phyloP scores from a whole-genome alignment of 2,113 vertebrate genomes.

The Pelvicachromis taeniatus region DNA sequence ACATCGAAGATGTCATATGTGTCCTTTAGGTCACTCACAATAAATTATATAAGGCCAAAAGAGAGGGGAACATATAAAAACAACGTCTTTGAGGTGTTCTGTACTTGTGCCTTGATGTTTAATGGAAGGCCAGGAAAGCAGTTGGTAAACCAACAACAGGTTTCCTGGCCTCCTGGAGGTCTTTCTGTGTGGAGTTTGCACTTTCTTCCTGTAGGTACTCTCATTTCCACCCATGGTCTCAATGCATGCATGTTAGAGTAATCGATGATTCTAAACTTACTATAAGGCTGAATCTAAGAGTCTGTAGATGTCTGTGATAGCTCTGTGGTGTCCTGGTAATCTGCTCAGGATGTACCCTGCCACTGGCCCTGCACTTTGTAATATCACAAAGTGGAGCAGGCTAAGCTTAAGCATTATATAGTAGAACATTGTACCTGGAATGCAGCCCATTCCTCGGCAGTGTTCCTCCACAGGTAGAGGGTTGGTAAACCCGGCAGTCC shows the following conservation, averaged over 20 bases:
- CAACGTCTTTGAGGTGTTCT: not conserved
- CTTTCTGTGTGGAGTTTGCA: not conserved
- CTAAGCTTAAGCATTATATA: not conserved
- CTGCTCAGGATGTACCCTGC: not conserved
- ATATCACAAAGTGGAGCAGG: not conserved
- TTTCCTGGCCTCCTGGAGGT: not conserved
- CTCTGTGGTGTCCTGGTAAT: not conserved
- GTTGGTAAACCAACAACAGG: not conserved
- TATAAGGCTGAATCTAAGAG: not conserved
- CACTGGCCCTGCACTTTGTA: not conserved
- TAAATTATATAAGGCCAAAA: not conserved
- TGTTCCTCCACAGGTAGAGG: conserved; percentile 83
- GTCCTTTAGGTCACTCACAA: not conserved
- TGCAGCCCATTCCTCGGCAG: conserved; percentile 79
- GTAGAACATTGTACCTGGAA: conserved; percentile 70
- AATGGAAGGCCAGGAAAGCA: not conserved
- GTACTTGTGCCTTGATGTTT: not conserved
- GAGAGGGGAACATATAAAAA: not conserved
- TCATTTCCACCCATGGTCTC: not conserved
- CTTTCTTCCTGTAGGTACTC: not conserved
- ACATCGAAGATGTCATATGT: not conserved
- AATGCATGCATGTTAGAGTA: not conserved
- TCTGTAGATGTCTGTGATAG: not conserved
- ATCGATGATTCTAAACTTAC: not conserved
- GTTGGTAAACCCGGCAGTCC: conserved; percentile 78